Conservation (phyloP, 1,140 invertebrate species). For the Oscheius sp. region DNA sequence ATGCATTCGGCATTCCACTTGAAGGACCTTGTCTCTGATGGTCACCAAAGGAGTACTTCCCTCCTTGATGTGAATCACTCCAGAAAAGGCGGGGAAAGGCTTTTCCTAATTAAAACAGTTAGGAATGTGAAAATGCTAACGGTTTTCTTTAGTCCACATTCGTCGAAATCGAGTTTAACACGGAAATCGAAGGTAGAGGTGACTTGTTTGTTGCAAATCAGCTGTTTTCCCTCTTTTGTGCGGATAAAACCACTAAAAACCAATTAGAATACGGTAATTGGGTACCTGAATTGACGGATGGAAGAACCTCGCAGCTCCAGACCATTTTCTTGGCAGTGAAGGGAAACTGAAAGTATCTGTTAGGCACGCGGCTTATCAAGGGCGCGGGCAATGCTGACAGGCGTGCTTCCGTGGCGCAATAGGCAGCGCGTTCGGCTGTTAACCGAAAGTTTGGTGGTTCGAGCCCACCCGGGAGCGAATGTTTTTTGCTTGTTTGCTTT, state of each 20-base stretch:
- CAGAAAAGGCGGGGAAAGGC: not conserved
- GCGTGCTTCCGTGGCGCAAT: constrained; percentile 39
- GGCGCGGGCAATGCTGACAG: too few relatives aligned
- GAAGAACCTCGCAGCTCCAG: not conserved
- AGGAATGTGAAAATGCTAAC: too few relatives aligned
- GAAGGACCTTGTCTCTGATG: not conserved
- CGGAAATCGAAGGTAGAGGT: not conserved
- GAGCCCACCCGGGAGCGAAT: constrained; percentile 46
- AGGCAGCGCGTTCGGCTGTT: constrained; percentile 49
- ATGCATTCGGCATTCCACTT: not conserved
- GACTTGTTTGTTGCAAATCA: not conserved
- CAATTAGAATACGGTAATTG: too few relatives aligned
- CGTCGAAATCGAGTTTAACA: not conserved
- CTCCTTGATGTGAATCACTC: not conserved
- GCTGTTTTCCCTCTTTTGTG: not conserved
- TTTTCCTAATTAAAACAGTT: too few relatives aligned
- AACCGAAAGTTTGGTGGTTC: constrained; percentile 51
- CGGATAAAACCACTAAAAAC: not conserved
- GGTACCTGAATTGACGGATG: not conserved
- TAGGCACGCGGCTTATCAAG: too few relatives aligned
- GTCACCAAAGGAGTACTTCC: not conserved
- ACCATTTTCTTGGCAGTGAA: not conserved
- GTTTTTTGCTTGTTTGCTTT: too few relatives aligned
- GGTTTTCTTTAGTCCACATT: not conserved
- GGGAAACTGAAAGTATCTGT: not conserved